Conservation (phyloP, 2,113 vertebrate genomes). For the Anoura caudifer region DNA sequence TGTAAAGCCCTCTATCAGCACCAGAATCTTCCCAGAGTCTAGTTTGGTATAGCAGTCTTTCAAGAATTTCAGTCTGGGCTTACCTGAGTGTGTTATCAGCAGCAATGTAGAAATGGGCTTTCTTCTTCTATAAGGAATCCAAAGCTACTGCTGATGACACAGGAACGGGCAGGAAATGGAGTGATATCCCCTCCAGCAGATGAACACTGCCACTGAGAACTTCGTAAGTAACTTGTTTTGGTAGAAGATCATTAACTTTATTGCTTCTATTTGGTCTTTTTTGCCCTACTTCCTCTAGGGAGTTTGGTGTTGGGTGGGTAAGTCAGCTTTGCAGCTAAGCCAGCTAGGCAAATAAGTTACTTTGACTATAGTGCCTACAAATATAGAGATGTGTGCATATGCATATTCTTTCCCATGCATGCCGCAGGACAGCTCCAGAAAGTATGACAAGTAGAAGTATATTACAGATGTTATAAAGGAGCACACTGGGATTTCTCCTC, state of each 20-base stretch:
- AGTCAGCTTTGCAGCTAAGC: constrained; percentile 19
- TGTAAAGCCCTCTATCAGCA: neutral
- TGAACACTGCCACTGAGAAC: neutral
- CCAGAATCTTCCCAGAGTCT: neutral
- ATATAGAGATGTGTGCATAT: neutral
- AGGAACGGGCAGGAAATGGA: neutral
- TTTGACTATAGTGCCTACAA: constrained; percentile 57
- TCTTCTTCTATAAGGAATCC: neutral
- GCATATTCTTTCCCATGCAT: neutral
- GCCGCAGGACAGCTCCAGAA: neutral
- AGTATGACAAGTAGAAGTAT: neutral
- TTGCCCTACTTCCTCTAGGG: constrained; percentile 51
- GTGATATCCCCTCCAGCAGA: neutral
- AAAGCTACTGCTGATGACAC: neutral
- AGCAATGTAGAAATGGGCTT: neutral
- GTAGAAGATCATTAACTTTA: neutral
- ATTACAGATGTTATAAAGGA: neutral
- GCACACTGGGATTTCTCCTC: neutral
- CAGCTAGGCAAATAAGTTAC: constrained; percentile 69
- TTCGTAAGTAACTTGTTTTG: neutral
- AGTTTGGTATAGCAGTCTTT: neutral
- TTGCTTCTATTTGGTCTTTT: constrained; percentile 19
- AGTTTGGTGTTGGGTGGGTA: constrained; percentile 48
- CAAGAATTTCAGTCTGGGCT: neutral
- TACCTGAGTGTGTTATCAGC: constrained; percentile 31